Evolutionary conservation across 2,113 vertebrate species (phyloP).

Genomic region (Sinocyclocheilus rhinocerous): DNA sequence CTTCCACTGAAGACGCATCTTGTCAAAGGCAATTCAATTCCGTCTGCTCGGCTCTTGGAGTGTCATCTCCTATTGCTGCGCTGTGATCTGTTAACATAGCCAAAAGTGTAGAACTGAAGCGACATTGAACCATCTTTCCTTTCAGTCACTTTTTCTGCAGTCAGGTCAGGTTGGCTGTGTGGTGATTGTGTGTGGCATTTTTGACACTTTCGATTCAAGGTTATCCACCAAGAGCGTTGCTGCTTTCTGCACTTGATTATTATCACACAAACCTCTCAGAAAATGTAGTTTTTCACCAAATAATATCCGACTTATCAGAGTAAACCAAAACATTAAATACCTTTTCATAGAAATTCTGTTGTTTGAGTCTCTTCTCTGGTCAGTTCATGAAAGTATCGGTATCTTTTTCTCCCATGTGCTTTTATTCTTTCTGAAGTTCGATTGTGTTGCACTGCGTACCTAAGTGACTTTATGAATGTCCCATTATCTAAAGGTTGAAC

Average conservation of each 20-base stretch:
- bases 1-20: constrained; percentile 76
- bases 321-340: not conserved
- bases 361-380: not conserved
- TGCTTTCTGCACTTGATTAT: not conserved
- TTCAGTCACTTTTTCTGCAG: constrained; percentile 42
- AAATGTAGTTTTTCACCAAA: not conserved
- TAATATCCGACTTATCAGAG: not conserved
- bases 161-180: constrained; percentile 22
- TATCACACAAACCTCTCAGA: not conserved
- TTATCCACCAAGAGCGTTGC: not conserved
- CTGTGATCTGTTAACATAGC: constrained; percentile 76
- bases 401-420: not conserved
- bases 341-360: not conserved
- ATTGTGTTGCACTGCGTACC: not conserved
- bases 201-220: constrained; percentile 39
- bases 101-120: constrained; percentile 56
- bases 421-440: no score
- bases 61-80: constrained; percentile 75
- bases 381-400: not conserved
- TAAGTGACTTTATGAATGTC: constrained; percentile 1
- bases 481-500: constrained; percentile 20
- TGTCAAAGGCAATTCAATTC: constrained; percentile 81
- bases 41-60: constrained; percentile 70
- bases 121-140: constrained; percentile 45
- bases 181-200: constrained; percentile 21